A percentile compares a stretch with the other conserved stretches of the same genome.
phyloP scores from a whole-genome alignment of 2,113 vertebrate genomes.

The Xyliphius kryptos region DNA sequence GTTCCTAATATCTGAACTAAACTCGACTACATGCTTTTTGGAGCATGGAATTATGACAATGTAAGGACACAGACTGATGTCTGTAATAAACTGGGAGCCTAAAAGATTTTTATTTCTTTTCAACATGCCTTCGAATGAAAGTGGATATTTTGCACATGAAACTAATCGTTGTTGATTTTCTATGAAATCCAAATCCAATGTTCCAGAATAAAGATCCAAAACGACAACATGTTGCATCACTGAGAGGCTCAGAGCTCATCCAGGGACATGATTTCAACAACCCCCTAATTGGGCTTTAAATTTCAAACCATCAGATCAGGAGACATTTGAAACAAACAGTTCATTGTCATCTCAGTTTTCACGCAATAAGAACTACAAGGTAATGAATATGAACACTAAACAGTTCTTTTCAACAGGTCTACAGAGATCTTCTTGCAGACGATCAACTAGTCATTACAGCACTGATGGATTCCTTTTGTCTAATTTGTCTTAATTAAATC shows the following conservation, averaged over 20 bases:
- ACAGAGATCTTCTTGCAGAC: conserved; percentile 29
- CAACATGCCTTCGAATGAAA: no score
- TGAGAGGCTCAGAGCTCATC: background rate
- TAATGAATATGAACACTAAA: conserved; percentile 24
- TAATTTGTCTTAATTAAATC: conserved; percentile 41
- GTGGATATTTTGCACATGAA: no score
- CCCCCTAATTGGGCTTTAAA: conserved; percentile 5
- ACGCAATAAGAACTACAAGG: background rate
- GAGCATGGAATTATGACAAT: no score
- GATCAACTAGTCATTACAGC: conserved; percentile 24
- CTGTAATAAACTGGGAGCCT: no score
- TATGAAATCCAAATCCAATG: conserved; percentile 5
- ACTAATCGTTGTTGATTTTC: no score
- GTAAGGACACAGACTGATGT: no score
- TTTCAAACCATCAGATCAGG: conserved; percentile 9
- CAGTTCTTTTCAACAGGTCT: conserved; percentile 32
- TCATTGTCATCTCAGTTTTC: conserved; percentile 30
- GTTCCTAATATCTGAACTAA: no score
- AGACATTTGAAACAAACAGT: conserved; percentile 27
- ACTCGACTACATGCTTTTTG: no score
- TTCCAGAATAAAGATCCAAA: background rate
- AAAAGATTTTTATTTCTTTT: no score
- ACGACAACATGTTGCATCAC: background rate
- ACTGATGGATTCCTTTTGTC: conserved; percentile 35
- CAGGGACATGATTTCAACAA: conserved; percentile 10